Percentiles rank a stretch among this genome's conserved stretches.
phyloP scores from a whole-genome alignment of 2,113 vertebrate genomes.

The Todiramphus chloris region DNA sequence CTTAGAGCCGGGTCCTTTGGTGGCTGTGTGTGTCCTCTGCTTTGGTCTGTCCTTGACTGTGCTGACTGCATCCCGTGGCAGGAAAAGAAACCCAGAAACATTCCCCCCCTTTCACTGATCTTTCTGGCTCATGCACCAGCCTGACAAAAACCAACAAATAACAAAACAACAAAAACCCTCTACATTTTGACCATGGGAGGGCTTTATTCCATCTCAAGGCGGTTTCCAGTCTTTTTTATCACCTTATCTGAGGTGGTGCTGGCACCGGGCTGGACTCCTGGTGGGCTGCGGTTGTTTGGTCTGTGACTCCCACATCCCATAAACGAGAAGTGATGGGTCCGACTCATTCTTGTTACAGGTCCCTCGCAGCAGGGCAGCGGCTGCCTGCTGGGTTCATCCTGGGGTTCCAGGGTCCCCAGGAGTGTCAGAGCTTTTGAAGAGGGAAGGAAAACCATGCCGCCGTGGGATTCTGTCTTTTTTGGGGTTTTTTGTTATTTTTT shows the following conservation, averaged over 20 bases:
- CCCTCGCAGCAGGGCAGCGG: not conserved
- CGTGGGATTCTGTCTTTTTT: not conserved
- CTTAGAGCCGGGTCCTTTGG: not conserved
- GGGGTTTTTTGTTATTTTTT: not conserved
- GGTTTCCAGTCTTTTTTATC: not conserved
- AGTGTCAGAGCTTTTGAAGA: not conserved
- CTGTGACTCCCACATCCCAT: not conserved
- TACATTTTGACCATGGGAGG: not conserved
- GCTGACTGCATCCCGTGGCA: not conserved
- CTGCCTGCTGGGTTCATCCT: not conserved
- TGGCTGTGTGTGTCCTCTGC: not conserved
- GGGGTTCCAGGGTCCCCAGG: accelerated
- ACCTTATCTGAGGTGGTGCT: not conserved
- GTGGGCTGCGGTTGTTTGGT: not conserved
- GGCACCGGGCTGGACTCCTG: not conserved
- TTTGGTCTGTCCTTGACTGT: not conserved
- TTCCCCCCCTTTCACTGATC: not conserved
- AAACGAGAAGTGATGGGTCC: not conserved
- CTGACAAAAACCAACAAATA: not conserved
- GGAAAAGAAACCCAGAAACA: not conserved
- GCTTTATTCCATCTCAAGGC: not conserved
- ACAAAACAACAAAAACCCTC: not conserved
- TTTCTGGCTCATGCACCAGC: not conserved
- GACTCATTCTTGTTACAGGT: not conserved
- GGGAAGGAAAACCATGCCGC: not conserved